Evolutionary conservation across 1,140 invertebrate species (phyloP).

Genomic region (Drosophila neocordata): DNA sequence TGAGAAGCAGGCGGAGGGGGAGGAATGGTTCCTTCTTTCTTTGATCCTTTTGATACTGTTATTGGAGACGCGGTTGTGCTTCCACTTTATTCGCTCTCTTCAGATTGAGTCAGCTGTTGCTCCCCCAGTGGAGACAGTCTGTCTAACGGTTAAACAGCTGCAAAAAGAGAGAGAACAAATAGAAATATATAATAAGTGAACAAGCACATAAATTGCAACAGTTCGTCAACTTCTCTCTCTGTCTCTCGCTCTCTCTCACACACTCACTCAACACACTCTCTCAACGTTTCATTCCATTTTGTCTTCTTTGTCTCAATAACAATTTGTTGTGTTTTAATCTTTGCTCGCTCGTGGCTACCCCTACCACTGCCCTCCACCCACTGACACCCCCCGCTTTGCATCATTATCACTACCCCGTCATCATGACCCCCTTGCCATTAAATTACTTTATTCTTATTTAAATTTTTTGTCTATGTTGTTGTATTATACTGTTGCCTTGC

Average conservation of each 20-base stretch:
- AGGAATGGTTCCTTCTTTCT: neutral
- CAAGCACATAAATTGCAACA: neutral
- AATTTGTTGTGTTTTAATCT: constrained; percentile 65
- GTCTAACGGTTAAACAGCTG: constrained; percentile 30
- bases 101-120: constrained; percentile 13
- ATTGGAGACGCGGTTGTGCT: neutral
- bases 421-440: constrained; percentile 1
- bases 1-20: neutral
- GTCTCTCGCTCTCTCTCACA: constrained; percentile 10
- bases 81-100: constrained; percentile 3
- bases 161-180: neutral
- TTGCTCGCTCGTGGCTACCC: constrained; percentile 49
- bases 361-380: neutral
- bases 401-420: neutral
- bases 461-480: constrained; percentile 13
- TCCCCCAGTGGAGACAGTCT: constrained; percentile 35
- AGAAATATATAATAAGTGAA: neutral
- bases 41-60: neutral
- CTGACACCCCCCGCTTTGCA: neutral
- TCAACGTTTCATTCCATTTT: constrained; percentile 39
- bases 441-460: constrained; percentile 38
- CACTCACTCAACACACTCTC: neutral
- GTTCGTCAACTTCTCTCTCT: constrained; percentile 21
- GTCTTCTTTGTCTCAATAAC: constrained; percentile 67
- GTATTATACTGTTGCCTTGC: constrained; percentile 13